Conservation (phyloP, 2,113 vertebrate species). For the Microcebus lehilahytsara region DNA sequence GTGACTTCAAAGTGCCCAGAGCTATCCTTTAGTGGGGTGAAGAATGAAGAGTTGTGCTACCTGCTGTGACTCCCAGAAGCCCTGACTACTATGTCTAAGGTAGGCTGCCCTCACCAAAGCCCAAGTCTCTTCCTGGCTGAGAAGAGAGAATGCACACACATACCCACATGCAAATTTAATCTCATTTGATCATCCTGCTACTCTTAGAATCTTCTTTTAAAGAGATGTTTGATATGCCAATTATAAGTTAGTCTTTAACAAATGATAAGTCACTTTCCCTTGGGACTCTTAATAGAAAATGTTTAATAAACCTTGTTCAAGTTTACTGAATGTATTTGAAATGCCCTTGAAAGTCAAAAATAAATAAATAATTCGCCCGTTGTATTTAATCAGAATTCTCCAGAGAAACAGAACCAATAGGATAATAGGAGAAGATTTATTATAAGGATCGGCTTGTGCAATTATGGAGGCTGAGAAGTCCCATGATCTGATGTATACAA, state of each 20-base stretch:
- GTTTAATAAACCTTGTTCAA: background rate
- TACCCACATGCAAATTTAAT: background rate
- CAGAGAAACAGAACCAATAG: background rate
- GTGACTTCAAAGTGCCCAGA: background rate
- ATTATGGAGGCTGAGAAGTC: background rate
- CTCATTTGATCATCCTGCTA: background rate
- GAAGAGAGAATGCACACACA: background rate
- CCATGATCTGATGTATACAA: background rate
- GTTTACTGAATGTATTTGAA: background rate
- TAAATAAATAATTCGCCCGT: background rate
- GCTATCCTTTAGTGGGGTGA: background rate
- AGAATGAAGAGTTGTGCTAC: background rate
- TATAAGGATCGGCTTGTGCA: background rate
- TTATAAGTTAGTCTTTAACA: conserved; percentile 5
- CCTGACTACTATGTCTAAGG: background rate
- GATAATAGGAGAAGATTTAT: background rate
- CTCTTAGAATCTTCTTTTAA: background rate
- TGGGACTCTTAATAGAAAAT: background rate
- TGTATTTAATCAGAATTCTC: background rate
- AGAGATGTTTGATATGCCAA: background rate
- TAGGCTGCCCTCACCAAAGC: background rate
- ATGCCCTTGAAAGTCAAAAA: background rate
- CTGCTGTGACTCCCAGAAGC: background rate
- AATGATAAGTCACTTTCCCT: background rate
- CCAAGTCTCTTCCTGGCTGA: background rate